phyloP scores from a whole-genome alignment of 1,140 invertebrate species.

The Drosophila pallidifrons region DNA sequence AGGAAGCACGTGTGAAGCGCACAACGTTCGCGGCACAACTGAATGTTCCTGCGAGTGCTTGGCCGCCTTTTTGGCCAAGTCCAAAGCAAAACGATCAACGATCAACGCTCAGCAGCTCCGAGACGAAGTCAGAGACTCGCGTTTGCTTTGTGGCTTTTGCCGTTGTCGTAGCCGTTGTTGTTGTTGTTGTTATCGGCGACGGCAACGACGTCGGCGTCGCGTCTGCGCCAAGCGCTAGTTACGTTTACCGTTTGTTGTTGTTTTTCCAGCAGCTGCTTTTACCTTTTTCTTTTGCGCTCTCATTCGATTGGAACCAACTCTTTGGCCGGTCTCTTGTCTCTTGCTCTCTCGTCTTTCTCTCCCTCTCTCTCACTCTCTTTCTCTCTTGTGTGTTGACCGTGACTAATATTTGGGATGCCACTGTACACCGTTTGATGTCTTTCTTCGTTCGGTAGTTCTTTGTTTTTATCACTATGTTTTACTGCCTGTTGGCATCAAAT shows the following conservation, averaged over 20 bases:
- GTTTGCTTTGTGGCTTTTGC: not conserved
- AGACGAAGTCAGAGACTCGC: constrained; percentile 3
- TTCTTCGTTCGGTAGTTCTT: constrained; percentile 23
- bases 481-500: constrained; percentile 58
- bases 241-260: constrained; percentile 69
- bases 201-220: constrained; percentile 14
- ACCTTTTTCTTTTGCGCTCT: constrained; percentile 72
- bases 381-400: constrained; percentile 17
- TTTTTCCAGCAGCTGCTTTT: constrained; percentile 64
- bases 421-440: constrained; percentile 61
- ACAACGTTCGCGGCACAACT: constrained; percentile 79
- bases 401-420: constrained; percentile 43
- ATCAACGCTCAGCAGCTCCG: constrained; percentile 7
- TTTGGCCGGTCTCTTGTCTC: constrained; percentile 33
- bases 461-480: constrained; percentile 65
- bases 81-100: constrained; percentile 29
- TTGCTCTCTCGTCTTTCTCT: not conserved
- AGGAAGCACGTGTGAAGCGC: constrained; percentile 67
- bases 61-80: constrained; percentile 81
- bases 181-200: not conserved
- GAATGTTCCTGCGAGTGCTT: constrained; percentile 73
- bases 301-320: constrained; percentile 50
- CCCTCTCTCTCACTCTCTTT: constrained; percentile 17
- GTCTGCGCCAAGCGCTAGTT: constrained; percentile 52
- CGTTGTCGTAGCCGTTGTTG: too few species aligned